Evolutionary conservation across 37 sponge, comb jelly and placozoan genomes (phyloP).

Genomic region (Beroe ovata): DNA sequence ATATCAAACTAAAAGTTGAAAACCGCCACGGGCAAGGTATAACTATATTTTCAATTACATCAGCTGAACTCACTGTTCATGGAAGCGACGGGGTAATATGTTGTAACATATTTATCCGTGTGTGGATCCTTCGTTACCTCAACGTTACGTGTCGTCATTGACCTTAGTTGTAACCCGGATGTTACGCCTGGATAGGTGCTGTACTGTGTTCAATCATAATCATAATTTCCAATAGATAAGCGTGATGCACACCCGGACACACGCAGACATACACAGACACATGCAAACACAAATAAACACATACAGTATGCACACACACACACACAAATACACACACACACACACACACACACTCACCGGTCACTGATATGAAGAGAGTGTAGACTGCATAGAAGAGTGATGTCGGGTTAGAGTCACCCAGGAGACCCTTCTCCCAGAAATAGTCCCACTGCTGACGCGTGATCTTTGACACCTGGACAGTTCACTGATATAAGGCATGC

Average conservation of each 20-base stretch:
- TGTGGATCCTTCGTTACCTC: background rate
- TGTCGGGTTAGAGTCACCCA: slow-evolving; percentile 7
- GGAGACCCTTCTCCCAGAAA: slow-evolving; percentile 32
- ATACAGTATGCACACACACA: no score
- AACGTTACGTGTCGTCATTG: background rate
- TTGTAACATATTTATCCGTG: background rate
- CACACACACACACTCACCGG: background rate
- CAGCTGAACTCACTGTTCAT: background rate
- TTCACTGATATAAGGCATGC: no score
- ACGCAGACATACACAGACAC: no score
- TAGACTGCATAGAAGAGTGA: slow-evolving; percentile 47
- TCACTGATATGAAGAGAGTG: slow-evolving; percentile 8
- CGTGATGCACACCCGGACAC: no score
- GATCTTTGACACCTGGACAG: background rate
- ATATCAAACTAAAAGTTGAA: no score
- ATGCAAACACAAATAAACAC: no score
- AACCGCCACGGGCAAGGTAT: no score
- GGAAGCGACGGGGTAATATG: slow-evolving; percentile 2
- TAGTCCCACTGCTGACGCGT: slow-evolving; percentile 11
- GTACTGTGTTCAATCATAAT: no score
- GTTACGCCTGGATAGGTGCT: slow-evolving; percentile 5
- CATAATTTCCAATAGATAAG: no score
- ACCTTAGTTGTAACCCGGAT: background rate
- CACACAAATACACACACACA: no score
- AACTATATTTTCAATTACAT: no score